These are phyloP conservation scores for Dendrocopos noguchii DNA, from an alignment of 2,113 vertebrate genomes.

Conservation along the genomic window DNA sequence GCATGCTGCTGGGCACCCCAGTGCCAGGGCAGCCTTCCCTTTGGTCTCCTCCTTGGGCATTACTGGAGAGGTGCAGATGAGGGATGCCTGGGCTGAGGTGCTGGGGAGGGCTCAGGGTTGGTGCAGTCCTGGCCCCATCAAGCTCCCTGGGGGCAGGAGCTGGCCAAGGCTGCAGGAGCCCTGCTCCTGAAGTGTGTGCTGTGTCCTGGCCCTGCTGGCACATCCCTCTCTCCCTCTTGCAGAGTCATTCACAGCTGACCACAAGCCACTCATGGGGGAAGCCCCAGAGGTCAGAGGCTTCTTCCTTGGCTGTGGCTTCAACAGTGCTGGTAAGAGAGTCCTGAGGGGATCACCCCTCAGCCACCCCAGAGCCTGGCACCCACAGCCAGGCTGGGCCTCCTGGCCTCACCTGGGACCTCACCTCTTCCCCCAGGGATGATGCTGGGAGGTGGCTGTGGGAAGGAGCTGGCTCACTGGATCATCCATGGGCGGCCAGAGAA, in stretches of 20 bases:
- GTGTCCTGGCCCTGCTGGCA: not conserved
- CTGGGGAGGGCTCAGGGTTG: not conserved
- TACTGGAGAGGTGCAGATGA: not conserved
- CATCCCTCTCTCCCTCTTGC: not conserved
- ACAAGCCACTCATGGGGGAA: constrained; percentile 96
- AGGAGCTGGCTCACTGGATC: constrained; percentile 94
- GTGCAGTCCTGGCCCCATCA: not conserved
- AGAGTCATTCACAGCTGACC: constrained; percentile 97
- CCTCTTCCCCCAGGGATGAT: constrained; percentile 88
- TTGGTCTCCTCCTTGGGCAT: not conserved
- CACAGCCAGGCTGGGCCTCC: not conserved
- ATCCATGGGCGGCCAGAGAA: constrained; percentile 90
- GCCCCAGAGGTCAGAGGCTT: constrained; percentile 92
- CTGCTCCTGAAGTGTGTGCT: accelerated
- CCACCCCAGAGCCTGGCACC: accelerated
- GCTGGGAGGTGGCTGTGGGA: constrained; percentile 94
- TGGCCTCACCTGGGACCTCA: accelerated
- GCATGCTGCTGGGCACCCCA: not conserved
- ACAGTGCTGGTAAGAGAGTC: constrained; percentile 88
- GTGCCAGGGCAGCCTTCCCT: not conserved
- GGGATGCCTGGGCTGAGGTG: not conserved
- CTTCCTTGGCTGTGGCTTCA: constrained; percentile 97
- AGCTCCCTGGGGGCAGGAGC: not conserved
- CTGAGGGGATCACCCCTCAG: not conserved
- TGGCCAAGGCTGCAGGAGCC: not conserved